Percentiles rank a stretch among this genome's conserved stretches.
Evolutionary conservation across 2,113 vertebrate species (phyloP).

Genomic region (Camelus dromedarius): DNA sequence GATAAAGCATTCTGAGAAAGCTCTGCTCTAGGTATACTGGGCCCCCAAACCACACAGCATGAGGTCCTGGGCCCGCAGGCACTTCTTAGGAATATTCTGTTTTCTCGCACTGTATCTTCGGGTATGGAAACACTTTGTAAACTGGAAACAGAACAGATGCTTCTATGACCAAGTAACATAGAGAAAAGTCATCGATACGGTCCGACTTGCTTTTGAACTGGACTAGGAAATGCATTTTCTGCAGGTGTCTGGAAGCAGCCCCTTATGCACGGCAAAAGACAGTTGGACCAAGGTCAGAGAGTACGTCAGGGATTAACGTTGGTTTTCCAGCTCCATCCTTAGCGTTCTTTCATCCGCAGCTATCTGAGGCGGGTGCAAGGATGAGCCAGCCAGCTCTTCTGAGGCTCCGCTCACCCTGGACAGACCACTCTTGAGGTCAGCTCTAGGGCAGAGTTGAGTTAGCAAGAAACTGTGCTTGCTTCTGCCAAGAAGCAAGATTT

Average conservation of each 20-base stretch:
- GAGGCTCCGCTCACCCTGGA: neutral
- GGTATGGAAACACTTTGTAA: neutral
- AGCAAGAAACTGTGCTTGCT: slow-evolving; percentile 75
- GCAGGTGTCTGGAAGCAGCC: slow-evolving; percentile 51
- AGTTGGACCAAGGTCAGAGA: neutral
- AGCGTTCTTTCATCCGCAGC: neutral
- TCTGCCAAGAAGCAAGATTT: slow-evolving; percentile 81
- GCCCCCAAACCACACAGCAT: neutral
- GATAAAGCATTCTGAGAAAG: neutral
- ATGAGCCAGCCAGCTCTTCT: neutral
- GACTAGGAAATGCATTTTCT: neutral
- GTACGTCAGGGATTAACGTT: neutral
- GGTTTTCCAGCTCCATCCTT: neutral
- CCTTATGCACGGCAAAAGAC: neutral
- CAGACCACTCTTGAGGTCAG: slow-evolving; percentile 80
- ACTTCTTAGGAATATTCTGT: neutral
- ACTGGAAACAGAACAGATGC: neutral
- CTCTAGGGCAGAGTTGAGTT: slow-evolving; percentile 76
- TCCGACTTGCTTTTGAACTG: neutral
- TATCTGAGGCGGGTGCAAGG: neutral
- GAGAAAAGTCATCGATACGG: neutral
- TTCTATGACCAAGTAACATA: neutral
- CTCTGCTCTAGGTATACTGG: accelerated
- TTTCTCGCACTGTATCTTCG: neutral
- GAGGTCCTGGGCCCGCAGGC: neutral